Conservation (phyloP, 2,113 vertebrate species). For the Siniperca chuatsi region DNA sequence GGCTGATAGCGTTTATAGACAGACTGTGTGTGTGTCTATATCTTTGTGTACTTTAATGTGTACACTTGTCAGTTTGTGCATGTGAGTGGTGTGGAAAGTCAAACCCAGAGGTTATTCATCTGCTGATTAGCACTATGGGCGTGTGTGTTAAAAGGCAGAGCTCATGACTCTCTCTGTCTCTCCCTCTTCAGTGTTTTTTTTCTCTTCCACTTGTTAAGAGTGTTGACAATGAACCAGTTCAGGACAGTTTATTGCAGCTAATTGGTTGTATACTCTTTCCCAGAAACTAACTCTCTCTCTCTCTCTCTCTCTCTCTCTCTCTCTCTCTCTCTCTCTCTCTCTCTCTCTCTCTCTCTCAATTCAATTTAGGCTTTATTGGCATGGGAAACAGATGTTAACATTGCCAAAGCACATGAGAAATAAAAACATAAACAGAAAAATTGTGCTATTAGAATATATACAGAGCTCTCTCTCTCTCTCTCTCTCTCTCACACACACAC, state of each 20-base stretch:
- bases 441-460: too few relatives aligned
- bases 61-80: neutral
- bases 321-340: conserved; percentile 12
- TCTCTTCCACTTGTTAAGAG: conserved; percentile 43
- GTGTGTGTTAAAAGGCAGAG: conserved; percentile 58
- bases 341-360: neutral
- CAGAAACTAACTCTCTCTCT: conserved; percentile 7
- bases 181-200: conserved; percentile 10
- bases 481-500: neutral
- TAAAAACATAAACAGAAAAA: too few relatives aligned
- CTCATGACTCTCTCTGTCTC: conserved; percentile 43
- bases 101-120: conserved; percentile 40
- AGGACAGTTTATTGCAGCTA: conserved; percentile 72
- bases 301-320: conserved; percentile 6
- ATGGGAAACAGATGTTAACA: too few relatives aligned
- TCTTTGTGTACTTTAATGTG: neutral
- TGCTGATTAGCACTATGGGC: conserved; percentile 47
- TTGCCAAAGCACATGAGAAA: too few relatives aligned
- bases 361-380: too few relatives aligned
- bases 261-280: conserved; percentile 65
- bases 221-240: conserved; percentile 63
- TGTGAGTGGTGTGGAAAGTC: conserved; percentile 15
- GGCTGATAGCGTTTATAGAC: neutral
- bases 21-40: neutral
- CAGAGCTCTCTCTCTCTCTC: neutral